Evolutionary conservation across 64 coral and sea anemone genomes (phyloP), one percentile per base, ranked within the genome.

Genomic region (Stylophora pistillata): DNA sequence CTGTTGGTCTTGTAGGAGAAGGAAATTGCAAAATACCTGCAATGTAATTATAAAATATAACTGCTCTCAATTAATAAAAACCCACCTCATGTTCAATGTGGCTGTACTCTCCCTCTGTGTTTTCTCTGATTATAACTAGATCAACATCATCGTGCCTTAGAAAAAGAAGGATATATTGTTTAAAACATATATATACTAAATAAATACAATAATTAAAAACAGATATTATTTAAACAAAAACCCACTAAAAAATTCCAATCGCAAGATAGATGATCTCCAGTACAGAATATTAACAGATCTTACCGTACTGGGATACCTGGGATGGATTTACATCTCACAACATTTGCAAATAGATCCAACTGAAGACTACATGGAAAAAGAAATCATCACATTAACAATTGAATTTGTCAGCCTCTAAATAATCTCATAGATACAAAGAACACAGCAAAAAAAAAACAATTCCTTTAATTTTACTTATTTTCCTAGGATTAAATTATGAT

Each of bases 51-150:
- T 47, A 7, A 47, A 3, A 47, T 47, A 7, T 47, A 3, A 47
- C 7, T 47, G 37, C 37, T 47, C 3, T 47, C 7, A 47, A 23
- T 56, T 56, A 59, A 31, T 10, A 26, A 74, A 34, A 26, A 16
- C 82, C 70, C 85, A 99, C 97, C 88, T 99, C 93, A 69, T 99
- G 97, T 83, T 99, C 97, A 55, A 99, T 86, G 53, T 99, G 97
- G 83, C 97, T 99, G 90, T 99, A 99, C 47, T 99, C 97, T 74
- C 97, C 97, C 88, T 99, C 97, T 21, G 97, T 99, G 71, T 99
- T 99, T 72, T 99, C 93, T 88, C 97, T 92, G 34, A 99, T 95
- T 58, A 99, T 99, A 18, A 99, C 97, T 13, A 99, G 86, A 79
- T 99, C 93, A 31, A 99, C 90, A 88, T 99, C 78, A 74, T 73